A percentile compares a stretch with the other conserved stretches of the same genome.
These are phyloP conservation scores for Riparia riparia DNA, from an alignment of 2,113 vertebrate species.

Conservation along the genomic window DNA sequence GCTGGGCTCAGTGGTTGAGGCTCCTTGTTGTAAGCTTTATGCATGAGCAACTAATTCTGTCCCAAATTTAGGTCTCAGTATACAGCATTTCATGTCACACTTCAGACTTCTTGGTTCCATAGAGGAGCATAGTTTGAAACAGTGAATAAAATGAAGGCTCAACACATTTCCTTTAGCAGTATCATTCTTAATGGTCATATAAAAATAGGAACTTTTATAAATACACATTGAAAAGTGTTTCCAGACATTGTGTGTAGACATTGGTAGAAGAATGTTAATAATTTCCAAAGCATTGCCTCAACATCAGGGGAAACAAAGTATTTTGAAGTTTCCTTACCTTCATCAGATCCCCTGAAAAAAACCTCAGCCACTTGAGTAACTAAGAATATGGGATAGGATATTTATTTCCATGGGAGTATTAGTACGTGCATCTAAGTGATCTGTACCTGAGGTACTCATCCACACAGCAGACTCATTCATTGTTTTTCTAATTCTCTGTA, in stretches of 20 bases:
- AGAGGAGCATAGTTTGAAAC: not conserved
- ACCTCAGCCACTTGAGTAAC: accelerated
- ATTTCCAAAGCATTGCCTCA: not conserved
- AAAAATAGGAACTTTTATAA: not conserved
- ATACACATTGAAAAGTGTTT: not conserved
- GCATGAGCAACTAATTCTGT: not conserved
- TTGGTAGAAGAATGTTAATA: not conserved
- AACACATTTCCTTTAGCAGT: not conserved
- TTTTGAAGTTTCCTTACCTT: not conserved
- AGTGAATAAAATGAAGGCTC: not conserved
- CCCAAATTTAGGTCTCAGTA: not conserved
- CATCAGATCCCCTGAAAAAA: not conserved
- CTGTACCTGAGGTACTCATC: not conserved
- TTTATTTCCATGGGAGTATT: not conserved
- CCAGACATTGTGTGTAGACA: not conserved
- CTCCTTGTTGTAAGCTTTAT: not conserved
- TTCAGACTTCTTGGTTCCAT: not conserved
- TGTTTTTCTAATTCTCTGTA: not conserved
- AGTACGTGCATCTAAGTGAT: not conserved
- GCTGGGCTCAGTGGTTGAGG: not conserved
- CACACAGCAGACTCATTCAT: not conserved
- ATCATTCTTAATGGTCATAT: not conserved
- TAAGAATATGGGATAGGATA: not conserved
- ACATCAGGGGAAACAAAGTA: not conserved
- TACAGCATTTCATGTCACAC: not conserved